These are phyloP conservation scores for Lagopus leucura DNA, from an alignment of 2,113 vertebrate genomes.

Conservation along the genomic window DNA sequence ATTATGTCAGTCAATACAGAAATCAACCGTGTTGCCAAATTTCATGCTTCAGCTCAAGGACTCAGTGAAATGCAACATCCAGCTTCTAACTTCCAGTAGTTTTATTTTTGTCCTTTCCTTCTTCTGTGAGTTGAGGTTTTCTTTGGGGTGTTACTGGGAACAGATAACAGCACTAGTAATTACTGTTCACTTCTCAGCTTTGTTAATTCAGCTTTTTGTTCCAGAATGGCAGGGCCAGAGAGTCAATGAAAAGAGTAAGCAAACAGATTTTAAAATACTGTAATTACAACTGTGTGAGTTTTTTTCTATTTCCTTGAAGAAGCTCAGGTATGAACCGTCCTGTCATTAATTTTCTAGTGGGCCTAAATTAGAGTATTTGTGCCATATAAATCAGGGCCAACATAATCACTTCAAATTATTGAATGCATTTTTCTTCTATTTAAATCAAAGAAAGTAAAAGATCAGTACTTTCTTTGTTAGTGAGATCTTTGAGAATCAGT, in stretches of 20 bases:
- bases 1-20: neutral
- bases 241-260: neutral
- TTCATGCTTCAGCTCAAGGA: neutral
- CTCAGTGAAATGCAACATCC: neutral
- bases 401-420: slow-evolving; percentile 51
- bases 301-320: neutral
- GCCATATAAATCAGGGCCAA: slow-evolving; percentile 21
- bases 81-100: too few relatives aligned
- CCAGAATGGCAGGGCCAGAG: too few relatives aligned
- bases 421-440: slow-evolving; percentile 39
- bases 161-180: neutral
- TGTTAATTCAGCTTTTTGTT: neutral
- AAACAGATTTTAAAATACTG: too few relatives aligned
- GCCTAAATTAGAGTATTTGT: neutral
- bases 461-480: neutral
- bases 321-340: neutral
- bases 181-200: neutral
- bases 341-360: slow-evolving; percentile 12
- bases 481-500: neutral
- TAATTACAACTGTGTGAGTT: neutral
- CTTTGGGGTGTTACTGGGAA: neutral
- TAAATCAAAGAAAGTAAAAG: neutral
- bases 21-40: neutral
- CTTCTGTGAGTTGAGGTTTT: neutral
- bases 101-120: too few relatives aligned